phyloP scores from a whole-genome alignment of 2,113 vertebrate species.

The Rostratula benghalensis region DNA sequence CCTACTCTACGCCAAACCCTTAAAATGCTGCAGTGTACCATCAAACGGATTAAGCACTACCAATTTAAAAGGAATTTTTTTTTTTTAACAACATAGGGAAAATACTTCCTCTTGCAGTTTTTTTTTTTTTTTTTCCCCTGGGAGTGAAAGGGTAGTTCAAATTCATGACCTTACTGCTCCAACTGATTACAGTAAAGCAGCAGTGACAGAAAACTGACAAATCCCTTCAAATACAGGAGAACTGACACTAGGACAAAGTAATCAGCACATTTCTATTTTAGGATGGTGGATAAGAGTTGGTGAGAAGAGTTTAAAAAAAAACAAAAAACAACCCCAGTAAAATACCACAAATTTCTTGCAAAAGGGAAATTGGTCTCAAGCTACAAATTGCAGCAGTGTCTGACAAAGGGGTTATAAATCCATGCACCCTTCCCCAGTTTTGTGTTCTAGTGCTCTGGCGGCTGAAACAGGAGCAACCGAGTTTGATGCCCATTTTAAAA shows the following conservation, averaged over 20 bases:
- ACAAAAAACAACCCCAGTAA: neutral
- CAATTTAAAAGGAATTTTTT: neutral
- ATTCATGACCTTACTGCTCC: conserved; percentile 63
- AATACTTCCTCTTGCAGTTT: neutral
- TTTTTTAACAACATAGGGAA: neutral
- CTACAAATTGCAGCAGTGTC: conserved; percentile 52
- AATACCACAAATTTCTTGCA: neutral
- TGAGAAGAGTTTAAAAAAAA: neutral
- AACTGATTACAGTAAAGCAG: conserved; percentile 28
- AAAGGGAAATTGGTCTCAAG: conserved; percentile 28
- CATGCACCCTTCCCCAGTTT: conserved; percentile 59
- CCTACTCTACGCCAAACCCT: neutral
- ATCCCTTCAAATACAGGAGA: conserved; percentile 6
- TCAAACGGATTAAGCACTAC: neutral
- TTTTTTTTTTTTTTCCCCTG: conserved; percentile 18
- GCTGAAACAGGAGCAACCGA: neutral
- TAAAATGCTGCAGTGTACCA: neutral
- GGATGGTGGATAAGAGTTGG: neutral
- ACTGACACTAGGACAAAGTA: conserved; percentile 10
- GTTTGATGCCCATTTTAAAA: conserved; percentile 39
- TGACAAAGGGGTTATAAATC: conserved; percentile 71
- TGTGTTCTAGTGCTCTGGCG: conserved; percentile 16
- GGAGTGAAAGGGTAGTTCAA: conserved; percentile 72
- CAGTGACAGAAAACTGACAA: conserved; percentile 26
- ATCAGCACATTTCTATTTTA: conserved; percentile 10